A percentile compares a stretch with the other conserved stretches of the same genome.
Conservation (phyloP, 1,140 invertebrate species). For the Cyclina sinensis region DNA sequence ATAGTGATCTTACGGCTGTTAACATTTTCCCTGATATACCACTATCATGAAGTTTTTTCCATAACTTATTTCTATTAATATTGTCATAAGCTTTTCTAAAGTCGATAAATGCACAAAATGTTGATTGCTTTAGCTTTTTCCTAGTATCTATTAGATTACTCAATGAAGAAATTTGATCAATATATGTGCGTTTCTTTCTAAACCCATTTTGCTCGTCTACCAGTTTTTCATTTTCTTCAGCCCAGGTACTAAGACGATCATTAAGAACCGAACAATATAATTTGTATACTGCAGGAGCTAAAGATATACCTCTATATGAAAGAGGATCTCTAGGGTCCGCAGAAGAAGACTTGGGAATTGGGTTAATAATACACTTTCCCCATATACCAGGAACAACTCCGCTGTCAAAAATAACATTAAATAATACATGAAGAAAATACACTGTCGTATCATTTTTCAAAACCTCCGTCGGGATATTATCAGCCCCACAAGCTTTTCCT, state of each 20-base stretch:
- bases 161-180: not conserved
- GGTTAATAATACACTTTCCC: constrained; percentile 42
- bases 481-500: constrained; percentile 44
- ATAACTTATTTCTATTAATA: too few relatives aligned
- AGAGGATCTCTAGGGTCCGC: not conserved
- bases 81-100: too few relatives aligned
- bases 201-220: too few relatives aligned
- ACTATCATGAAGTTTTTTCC: not conserved
- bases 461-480: constrained; percentile 44
- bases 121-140: too few relatives aligned
- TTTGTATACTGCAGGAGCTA: constrained; percentile 27
- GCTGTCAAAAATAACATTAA: constrained; percentile 42
- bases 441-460: constrained; percentile 13
- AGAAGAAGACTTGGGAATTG: constrained; percentile 28
- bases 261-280: constrained; percentile 49
- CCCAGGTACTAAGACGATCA: constrained; percentile 2
- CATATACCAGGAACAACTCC: constrained; percentile 4
- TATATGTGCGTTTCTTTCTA: too few relatives aligned
- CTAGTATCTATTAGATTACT: constrained; percentile 14
- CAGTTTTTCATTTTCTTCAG: constrained; percentile 26
- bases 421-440: constrained; percentile 22
- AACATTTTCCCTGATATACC: constrained; percentile 14
- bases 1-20: not conserved
- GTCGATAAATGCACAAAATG: too few relatives aligned
- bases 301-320: constrained; percentile 26